Base-by-base conservation (phyloP, 2,113 vertebrate species). In the Spheniscus mendiculus region DNA sequence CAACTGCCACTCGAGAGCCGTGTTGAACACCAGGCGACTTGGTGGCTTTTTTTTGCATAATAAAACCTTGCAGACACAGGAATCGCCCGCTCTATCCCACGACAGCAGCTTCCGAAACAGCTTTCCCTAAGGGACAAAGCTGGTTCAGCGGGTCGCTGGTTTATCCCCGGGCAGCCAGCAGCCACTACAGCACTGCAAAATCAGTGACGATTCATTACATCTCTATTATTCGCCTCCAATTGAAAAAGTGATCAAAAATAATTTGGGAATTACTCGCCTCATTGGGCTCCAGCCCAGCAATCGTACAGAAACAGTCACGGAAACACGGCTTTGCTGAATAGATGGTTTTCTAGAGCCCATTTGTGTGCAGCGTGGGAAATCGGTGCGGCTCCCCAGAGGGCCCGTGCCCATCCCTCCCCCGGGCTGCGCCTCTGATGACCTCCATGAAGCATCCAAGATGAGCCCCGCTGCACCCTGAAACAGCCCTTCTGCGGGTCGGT, bases 371-470 rank as follows among this genome's bases (percentile, higher is more conserved):
- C 11, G 4, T 12, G 72, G 47, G 72, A 21, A 12, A 2, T 6
- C 4, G 2, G 34, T 13, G 52, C 4, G 1, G 84, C 45, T 77
- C 25, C 56, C 52, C n/a, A 1, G 13, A 32, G 67, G 77, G 12
- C 27, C 13, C 6, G 0, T 26, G 59, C 38, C 26, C 32, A 16
- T 29, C 40, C 38, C 13, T 77, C 18, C 69, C 47, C 1, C 0
- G 1, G 45, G 32, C 49, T 20, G 45, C 3, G 15, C 45, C 9
- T 12, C 20, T 5, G 23, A 4, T 2, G 15, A 32, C 49, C 40
- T 34, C 30, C 10, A 9, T 0, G 8, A 8, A 34, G 29, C 27
- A n/a, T 7, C 10, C 2, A 2, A 18, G n/a, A 12, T 2, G 36
- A 38, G 50, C 61, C 61, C 52, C 5, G 9, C 44, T 4, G 26